Conservation (phyloP, 2,888 invertebrate species). For the Pegoplata infirma region DNA sequence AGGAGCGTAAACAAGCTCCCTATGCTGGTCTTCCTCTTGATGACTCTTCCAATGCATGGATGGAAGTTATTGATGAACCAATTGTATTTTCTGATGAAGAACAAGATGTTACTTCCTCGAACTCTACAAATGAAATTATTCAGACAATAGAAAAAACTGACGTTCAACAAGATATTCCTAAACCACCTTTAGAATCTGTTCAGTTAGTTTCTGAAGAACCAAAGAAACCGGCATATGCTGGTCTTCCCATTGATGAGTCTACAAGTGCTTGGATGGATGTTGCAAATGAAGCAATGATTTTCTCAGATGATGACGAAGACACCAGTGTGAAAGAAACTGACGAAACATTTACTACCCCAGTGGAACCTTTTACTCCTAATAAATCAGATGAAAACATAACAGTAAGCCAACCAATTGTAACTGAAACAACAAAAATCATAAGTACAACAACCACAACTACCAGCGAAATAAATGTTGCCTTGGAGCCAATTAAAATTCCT, state of each 20-base stretch:
- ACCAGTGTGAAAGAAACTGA: no score
- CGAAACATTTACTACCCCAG: no score
- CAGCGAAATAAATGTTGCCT: neutral
- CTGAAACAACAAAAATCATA: neutral
- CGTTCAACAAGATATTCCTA: neutral
- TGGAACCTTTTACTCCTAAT: neutral
- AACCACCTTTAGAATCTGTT: neutral
- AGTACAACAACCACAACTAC: neutral
- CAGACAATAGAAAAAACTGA: no score
- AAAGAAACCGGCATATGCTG: conserved; percentile 67
- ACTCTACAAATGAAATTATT: no score
- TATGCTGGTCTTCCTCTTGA: conserved; percentile 71
- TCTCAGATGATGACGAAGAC: conserved; percentile 75
- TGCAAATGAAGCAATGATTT: conserved; percentile 74
- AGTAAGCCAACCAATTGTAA: neutral
- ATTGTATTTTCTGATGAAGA: conserved; percentile 69
- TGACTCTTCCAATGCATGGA: conserved; percentile 65
- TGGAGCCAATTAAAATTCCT: conserved; percentile 28
- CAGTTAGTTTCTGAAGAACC: conserved; percentile 8
- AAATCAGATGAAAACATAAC: conserved; percentile 28
- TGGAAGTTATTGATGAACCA: conserved; percentile 74
- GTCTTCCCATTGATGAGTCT: conserved; percentile 66
- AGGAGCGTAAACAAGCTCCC: conserved; percentile 49
- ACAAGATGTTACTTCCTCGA: conserved; percentile 16
- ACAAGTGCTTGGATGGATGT: conserved; percentile 71